Percentiles rank a stretch among this genome's conserved stretches.
phyloP scores from a whole-genome alignment of 1,140 invertebrate species.

The Matsumurasca onukii region DNA sequence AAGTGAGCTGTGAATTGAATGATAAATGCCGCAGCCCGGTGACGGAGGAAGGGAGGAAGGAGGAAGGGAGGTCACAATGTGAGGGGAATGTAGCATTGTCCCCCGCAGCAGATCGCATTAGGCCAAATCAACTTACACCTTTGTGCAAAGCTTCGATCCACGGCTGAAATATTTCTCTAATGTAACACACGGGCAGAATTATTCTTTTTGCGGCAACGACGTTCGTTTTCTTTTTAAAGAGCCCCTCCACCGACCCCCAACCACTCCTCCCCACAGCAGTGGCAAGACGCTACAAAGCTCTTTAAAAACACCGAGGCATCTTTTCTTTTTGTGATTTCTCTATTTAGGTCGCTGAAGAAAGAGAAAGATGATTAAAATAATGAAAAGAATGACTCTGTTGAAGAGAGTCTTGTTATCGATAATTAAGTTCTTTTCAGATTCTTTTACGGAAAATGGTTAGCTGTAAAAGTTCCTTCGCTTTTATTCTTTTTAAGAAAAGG shows the following conservation, averaged over 20 bases:
- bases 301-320: background rate
- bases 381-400: slow-evolving; percentile 13
- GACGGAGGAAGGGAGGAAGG: no score
- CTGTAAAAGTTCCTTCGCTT: slow-evolving; percentile 8
- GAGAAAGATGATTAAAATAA: slow-evolving; percentile 26
- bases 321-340: slow-evolving; percentile 22
- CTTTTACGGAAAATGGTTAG: background rate
- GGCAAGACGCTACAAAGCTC: slow-evolving; percentile 1
- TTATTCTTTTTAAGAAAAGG: background rate
- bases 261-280: background rate
- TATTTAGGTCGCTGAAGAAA: slow-evolving; percentile 1
- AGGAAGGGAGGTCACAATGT: no score
- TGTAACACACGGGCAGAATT: slow-evolving; percentile 23
- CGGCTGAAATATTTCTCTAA: slow-evolving; percentile 21
- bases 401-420: slow-evolving; percentile 10
- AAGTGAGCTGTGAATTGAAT: no score
- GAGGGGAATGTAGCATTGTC: no score
- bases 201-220: slow-evolving; percentile 21
- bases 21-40: no score
- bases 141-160: slow-evolving; percentile 6
- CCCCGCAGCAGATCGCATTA: slow-evolving; percentile 3
- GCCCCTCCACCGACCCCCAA: background rate
- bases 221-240: slow-evolving; percentile 19
- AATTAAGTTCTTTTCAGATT: slow-evolving; percentile 24
- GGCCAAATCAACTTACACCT: slow-evolving; percentile 15